Base-by-base conservation (phyloP, 2,888 invertebrate genomes). In the Erebia palarica region DNA sequence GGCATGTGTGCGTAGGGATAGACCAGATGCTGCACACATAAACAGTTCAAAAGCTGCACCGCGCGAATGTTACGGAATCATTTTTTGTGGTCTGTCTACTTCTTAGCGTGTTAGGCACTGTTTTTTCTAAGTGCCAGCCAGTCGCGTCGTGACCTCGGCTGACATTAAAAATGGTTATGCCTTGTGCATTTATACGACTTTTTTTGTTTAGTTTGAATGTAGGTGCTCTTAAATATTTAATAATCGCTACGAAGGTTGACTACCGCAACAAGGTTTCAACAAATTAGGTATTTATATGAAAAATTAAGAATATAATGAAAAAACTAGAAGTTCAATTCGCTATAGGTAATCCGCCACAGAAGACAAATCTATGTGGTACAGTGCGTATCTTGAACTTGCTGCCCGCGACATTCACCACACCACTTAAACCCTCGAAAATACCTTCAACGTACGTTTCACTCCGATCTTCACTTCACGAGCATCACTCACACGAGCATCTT, bases 71-170 rank as follows among this genome's bases (percentile, higher is more conserved):
- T 79, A 81, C 84, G 82, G 82, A 86, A 88, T 84, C 80, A 85
- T 88, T 91, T 90, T 91, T 91, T 91, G 88, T 80, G 78, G 65
- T 71, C 75, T 78, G 89, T 90, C 90, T 90, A 89, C 86, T 86
- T 87, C 86, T 87, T 86, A 85, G 84, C 86, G 83, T 86, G 85
- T 86, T 87, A 84, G 85, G 84, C 82, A 82, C 81, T 81, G 82
- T 86, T 89, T 89, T 90, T 89, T 88, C 80, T 82, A 79, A 81
- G 71, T 81, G 79, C 82, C 82, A 86, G 86, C 82, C 82, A 86
- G 86, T 82, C 86, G 86, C 85, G 80, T 85, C 86, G 86, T 90
- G 90, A 91, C 91, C 91, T 90, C 90, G 85, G 77, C 87, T 90
- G 88, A 87, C 88, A 86, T 89, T 87, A 86, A 86, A 85, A 86